Base-by-base conservation (phyloP, 2,113 vertebrate genomes). In the Dasyurus viverrinus region DNA sequence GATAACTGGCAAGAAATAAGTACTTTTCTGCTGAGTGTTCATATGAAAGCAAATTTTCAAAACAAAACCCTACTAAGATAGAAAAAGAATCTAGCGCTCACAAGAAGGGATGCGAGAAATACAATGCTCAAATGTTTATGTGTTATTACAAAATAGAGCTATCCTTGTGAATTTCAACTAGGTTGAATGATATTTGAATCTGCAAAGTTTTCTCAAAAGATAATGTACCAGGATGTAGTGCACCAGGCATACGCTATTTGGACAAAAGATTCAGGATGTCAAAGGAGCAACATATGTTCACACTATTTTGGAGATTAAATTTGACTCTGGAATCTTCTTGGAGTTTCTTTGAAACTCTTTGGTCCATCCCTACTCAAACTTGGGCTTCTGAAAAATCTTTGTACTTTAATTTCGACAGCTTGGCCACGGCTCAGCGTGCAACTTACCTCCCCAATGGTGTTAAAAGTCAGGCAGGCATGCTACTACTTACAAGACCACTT, bases 341-440 rank as follows among this genome's bases (percentile, higher is more conserved):
- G 98, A 98, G 98, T 98, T 98, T 98, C 98, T 98, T 93, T 97
- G 98, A 98, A 99, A 99, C 98, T 98, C 98, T 99, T 99, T 99
- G 99, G 99, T 99, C 99, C 99, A 93, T 99, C 98, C 98, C 98
- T 98, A 97, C 89, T 68, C 96, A 94, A 93, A 98, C 97, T 96
- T 95, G 97, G 98, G 97, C 95, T 97, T 96, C 93, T 90, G 91
- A 97, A 97, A 97, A 93, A 96, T 0, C 0, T 96, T 91, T 90
- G 92, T 96, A 97, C 97, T 97, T 97, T 95, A 57, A 95, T 96
- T 95, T 96, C 89, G 97, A 98, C 93, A 97, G 96, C 96, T 97
- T 2, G 95, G 92, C 95, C 94, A 96, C n/a, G 54, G 97, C 92
- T 97, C 94, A 42, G 96, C 50, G 48, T 96, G 96, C 26, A 96